Evolutionary conservation across 2,113 vertebrate genomes (phyloP), one percentile per base, ranked within the genome.

Genomic region (Epinephelus cyanopodus): DNA sequence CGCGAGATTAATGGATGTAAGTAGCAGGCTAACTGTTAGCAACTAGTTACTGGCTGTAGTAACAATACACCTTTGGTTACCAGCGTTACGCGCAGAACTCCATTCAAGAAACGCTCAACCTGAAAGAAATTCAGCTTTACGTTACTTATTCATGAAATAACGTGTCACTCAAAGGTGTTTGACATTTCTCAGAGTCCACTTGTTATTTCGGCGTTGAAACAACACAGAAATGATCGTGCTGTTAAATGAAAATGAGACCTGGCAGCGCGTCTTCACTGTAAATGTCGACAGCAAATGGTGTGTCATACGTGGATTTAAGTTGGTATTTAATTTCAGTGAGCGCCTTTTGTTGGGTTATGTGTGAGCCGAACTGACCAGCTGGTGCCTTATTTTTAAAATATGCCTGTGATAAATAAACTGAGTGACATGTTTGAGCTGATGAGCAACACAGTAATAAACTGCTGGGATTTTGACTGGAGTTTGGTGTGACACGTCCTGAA

Each of bases 11-110:
- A 60, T 37, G 39, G 53, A 0, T 0, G 23, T 75, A 11, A 45
- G 37, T 39, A 33, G 86, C 82, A 84, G 84, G 75, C 82, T 71
- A 65, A 47, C 62, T 18, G 57, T 57, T 87, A 87, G 89, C 81
- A 77, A 81, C 82, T 84, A 72, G 70, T 85, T 77, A 84, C 76
- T 17, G 27, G 29, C 14, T 2, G 47, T 18, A 6, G 10, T 23
- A 15, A 83, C 61, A 18, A 2, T 21, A 45, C 39, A 17, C 21
- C 4, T 33, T 21, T 1, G 0, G 18, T 21, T 4, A 3, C 11
- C 7, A 33, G n/a, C 67, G 6, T 17, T 52, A 39, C 33, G 21
- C 5, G n/a, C 33, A 12, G 29, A 45, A 18, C n/a, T 57, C 8
- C 6, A 5, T 17, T 25, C 9, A 45, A 42, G 48, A 33, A 53